A percentile compares a stretch with the other conserved stretches of the same genome.
These are phyloP conservation scores for Lerista edwardsae DNA, from an alignment of 2,797 vertebrate species.

Conservation along the genomic window DNA sequence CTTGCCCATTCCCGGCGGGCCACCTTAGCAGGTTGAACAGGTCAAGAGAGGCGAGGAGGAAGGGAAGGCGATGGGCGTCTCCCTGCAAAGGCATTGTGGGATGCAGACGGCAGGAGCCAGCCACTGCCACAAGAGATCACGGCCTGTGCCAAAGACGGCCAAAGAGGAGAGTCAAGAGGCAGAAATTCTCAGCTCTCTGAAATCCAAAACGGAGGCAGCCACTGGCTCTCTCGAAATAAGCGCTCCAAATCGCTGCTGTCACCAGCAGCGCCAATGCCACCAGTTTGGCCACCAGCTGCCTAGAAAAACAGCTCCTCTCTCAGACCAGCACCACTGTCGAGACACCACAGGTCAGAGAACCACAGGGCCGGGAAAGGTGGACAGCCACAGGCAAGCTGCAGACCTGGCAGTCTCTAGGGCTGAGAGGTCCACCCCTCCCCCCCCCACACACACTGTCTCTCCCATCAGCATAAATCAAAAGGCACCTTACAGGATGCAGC, in stretches of 20 bases:
- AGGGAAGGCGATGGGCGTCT: background rate
- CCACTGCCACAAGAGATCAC: background rate
- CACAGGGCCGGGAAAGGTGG: background rate
- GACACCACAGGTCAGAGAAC: background rate
- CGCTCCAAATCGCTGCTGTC: too few relatives aligned
- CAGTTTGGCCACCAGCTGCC: background rate
- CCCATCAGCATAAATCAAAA: background rate
- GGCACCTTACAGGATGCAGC: too few relatives aligned
- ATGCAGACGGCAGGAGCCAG: background rate
- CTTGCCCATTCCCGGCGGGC: background rate
- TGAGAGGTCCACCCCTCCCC: too few relatives aligned
- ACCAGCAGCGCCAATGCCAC: background rate
- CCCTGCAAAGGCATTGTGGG: background rate
- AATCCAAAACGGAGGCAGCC: fast-evolving
- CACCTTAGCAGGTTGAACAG: constrained; percentile 19
- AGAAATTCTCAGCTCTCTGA: background rate
- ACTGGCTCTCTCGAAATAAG: background rate
- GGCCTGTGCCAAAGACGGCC: background rate
- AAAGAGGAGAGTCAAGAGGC: background rate
- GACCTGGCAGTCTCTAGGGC: background rate
- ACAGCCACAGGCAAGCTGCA: too few relatives aligned
- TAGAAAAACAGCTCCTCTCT: background rate
- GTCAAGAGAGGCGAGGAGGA: background rate
- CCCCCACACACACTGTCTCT: too few relatives aligned
- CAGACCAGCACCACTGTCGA: too few relatives aligned